Percentiles rank a stretch among this genome's conserved stretches.
Conservation (phyloP, 2,797 vertebrate species). For the Florisuga fusca region DNA sequence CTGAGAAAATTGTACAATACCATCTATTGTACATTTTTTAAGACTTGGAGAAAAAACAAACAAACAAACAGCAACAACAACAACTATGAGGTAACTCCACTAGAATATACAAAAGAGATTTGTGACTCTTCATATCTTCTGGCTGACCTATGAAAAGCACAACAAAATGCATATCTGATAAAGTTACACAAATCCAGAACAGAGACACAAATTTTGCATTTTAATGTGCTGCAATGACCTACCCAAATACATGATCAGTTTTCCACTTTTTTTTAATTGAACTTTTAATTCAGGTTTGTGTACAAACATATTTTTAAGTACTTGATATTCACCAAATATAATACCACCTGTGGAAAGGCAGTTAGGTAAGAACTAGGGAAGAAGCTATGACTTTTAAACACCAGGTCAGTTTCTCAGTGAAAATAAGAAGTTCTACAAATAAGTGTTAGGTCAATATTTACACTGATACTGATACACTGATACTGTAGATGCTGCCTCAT, state of each 20-base stretch:
- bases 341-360: neutral
- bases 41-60: no score
- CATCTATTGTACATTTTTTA: neutral
- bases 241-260: neutral
- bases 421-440: neutral
- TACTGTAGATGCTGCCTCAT: neutral
- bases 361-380: neutral
- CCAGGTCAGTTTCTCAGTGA: neutral
- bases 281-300: neutral
- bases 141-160: neutral
- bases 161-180: neutral
- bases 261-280: neutral
- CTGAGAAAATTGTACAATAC: neutral
- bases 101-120: neutral
- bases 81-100: neutral
- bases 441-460: neutral
- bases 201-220: neutral
- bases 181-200: neutral
- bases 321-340: neutral
- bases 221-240: neutral
- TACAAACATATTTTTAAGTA: neutral
- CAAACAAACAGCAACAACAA: no score
- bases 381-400: neutral
- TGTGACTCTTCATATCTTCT: neutral
- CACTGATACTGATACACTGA: neutral